phyloP scores from a whole-genome alignment of 2,888 invertebrate species.

The Pandemis heparana region DNA sequence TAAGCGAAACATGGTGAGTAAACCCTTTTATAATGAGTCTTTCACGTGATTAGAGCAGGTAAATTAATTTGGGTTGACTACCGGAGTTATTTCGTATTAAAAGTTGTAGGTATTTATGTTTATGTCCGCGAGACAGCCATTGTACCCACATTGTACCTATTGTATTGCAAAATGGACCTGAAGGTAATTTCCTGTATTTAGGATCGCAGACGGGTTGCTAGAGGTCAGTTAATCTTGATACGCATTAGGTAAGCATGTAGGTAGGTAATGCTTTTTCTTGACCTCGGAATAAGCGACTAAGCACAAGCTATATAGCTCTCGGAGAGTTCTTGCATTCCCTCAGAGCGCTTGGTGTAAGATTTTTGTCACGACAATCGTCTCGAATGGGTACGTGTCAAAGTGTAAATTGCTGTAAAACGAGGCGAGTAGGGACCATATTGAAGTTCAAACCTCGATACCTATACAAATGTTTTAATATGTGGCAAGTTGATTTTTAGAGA shows the following conservation, averaged over 20 bases:
- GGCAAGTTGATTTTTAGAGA: too few relatives aligned
- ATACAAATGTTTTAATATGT: too few relatives aligned
- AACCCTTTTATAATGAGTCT: background rate
- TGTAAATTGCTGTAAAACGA: too few relatives aligned
- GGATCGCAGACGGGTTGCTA: background rate
- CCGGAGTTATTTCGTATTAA: conserved; percentile 12
- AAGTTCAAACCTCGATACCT: too few relatives aligned
- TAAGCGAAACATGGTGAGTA: background rate
- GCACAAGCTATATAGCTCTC: too few relatives aligned
- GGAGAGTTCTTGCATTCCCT: too few relatives aligned
- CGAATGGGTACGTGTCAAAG: too few relatives aligned
- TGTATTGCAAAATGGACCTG: conserved; percentile 12
- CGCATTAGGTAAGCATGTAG: background rate
- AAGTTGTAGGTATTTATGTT: background rate
- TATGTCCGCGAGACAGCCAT: conserved; percentile 1
- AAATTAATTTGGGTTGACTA: conserved; percentile 31
- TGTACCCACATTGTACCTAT: conserved; percentile 13
- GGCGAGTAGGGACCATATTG: too few relatives aligned
- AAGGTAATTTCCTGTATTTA: conserved; percentile 29
- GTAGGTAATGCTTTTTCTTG: background rate
- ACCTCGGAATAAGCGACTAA: too few relatives aligned
- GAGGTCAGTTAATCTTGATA: background rate
- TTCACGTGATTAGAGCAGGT: background rate
- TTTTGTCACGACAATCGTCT: too few relatives aligned
- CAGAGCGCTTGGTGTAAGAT: too few relatives aligned